Evolutionary conservation across 2,113 vertebrate species (phyloP).

Genomic region (Camelus dromedarius): DNA sequence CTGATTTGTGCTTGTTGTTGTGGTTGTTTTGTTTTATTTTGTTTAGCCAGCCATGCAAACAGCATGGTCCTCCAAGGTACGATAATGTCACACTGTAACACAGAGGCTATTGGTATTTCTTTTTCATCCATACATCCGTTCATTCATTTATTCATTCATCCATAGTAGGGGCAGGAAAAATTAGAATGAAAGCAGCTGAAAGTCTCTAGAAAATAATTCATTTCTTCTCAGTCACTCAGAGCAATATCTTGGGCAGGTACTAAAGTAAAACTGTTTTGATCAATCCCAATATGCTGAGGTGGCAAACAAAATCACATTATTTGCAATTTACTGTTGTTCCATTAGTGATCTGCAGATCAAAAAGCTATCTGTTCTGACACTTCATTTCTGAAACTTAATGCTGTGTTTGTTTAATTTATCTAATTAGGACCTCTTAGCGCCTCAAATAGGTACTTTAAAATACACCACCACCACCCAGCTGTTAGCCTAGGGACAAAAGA

Average conservation of each 20-base stretch:
- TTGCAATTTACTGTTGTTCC: background rate
- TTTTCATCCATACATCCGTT: background rate
- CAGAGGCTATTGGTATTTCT: background rate
- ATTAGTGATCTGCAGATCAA: constrained; percentile 8
- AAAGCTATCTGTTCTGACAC: constrained; percentile 21
- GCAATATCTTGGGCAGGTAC: background rate
- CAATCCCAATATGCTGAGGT: background rate
- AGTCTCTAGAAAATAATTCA: background rate
- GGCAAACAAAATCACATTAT: background rate
- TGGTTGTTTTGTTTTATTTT: background rate
- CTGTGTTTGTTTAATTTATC: constrained; percentile 29
- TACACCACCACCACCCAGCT: background rate
- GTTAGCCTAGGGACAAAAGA: constrained; percentile 30
- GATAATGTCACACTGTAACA: background rate
- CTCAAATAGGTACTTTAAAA: background rate
- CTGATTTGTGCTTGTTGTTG: background rate
- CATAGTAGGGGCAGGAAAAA: background rate
- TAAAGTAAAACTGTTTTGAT: constrained; percentile 40
- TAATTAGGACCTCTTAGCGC: constrained; percentile 54
- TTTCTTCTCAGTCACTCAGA: background rate
- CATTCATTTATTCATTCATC: background rate
- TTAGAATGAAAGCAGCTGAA: background rate
- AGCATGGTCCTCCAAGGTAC: background rate
- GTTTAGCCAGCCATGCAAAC: background rate
- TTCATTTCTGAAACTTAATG: constrained; percentile 33